Evolutionary conservation across 2,797 vertebrate species (phyloP).

Genomic region (Poecilia picta): DNA sequence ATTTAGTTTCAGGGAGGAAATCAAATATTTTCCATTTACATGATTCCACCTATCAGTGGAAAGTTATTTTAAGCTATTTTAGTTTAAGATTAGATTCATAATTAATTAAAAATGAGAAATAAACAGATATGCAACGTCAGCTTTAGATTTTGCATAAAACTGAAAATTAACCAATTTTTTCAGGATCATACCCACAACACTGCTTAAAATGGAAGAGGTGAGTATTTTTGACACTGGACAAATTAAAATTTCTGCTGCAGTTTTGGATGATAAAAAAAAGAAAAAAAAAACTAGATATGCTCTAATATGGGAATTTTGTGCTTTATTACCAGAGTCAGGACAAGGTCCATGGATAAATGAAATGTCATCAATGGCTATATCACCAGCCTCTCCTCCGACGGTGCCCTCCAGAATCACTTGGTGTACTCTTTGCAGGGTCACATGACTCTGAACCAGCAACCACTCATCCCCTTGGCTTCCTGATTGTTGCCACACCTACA

Average conservation of each 20-base stretch:
- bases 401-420: slow-evolving; percentile 78
- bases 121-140: neutral
- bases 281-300: neutral
- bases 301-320: neutral
- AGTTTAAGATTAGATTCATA: neutral
- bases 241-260: neutral
- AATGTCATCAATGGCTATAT: slow-evolving; percentile 81
- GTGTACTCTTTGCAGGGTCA: slow-evolving; percentile 71
- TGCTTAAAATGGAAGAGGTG: neutral
- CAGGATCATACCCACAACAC: neutral
- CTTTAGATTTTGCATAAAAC: neutral
- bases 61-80: neutral
- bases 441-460: slow-evolving; percentile 69
- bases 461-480: slow-evolving; percentile 77
- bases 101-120: neutral
- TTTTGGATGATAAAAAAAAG: neutral
- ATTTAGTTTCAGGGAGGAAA: neutral
- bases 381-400: slow-evolving; percentile 76
- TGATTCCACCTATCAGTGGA: neutral
- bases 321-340: slow-evolving; percentile 68
- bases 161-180: neutral
- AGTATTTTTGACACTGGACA: neutral
- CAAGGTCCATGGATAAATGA: slow-evolving; percentile 68
- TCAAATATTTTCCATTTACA: neutral
- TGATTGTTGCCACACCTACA: slow-evolving; percentile 81